Evolutionary conservation across 1,140 invertebrate genomes (phyloP).

Genomic region (Drosophila simulans): DNA sequence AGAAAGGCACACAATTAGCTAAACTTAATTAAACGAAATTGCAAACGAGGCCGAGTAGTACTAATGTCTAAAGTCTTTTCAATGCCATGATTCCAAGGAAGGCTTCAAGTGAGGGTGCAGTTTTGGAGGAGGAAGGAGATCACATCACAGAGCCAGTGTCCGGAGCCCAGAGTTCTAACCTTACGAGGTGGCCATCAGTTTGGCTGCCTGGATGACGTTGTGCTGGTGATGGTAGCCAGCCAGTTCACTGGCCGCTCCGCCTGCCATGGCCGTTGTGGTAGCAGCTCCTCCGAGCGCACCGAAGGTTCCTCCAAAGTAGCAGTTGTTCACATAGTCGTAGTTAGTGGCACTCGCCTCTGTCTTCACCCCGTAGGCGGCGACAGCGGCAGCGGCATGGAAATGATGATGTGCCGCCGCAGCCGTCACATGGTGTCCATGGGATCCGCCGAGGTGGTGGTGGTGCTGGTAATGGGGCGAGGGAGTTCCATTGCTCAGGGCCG

Average conservation of each 20-base stretch:
- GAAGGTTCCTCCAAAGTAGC: conserved; percentile 79
- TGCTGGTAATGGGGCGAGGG: conserved; percentile 80
- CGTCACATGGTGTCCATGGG: conserved; percentile 59
- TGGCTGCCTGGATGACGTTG: conserved; percentile 91
- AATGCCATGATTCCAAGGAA: conserved; percentile 58
- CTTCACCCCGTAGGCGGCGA: conserved; percentile 75
- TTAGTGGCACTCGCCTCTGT: conserved; percentile 79
- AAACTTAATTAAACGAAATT: not conserved
- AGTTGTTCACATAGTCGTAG: conserved; percentile 84
- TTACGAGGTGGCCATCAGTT: conserved; percentile 92
- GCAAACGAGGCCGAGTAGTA: not conserved
- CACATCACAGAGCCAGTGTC: conserved; percentile 57
- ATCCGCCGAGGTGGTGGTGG: conserved; percentile 70
- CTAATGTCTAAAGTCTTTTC: conserved; percentile 70
- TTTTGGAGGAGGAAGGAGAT: conserved; percentile 26
- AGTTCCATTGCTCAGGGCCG: conserved; percentile 70
- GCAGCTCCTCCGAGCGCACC: conserved; percentile 60
- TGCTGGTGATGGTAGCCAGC: conserved; percentile 91
- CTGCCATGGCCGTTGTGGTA: conserved; percentile 68
- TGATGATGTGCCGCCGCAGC: conserved; percentile 83
- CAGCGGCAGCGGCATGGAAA: conserved; percentile 63
- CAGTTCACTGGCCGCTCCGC: conserved; percentile 84
- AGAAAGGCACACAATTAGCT: not conserved
- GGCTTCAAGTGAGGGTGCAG: conserved; percentile 26
- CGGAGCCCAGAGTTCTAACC: not conserved